Percentiles rank a stretch among this genome's conserved stretches.
These are phyloP conservation scores for Cyrtonyx montezumae DNA, from an alignment of 2,113 vertebrate species.

Conservation along the genomic window DNA sequence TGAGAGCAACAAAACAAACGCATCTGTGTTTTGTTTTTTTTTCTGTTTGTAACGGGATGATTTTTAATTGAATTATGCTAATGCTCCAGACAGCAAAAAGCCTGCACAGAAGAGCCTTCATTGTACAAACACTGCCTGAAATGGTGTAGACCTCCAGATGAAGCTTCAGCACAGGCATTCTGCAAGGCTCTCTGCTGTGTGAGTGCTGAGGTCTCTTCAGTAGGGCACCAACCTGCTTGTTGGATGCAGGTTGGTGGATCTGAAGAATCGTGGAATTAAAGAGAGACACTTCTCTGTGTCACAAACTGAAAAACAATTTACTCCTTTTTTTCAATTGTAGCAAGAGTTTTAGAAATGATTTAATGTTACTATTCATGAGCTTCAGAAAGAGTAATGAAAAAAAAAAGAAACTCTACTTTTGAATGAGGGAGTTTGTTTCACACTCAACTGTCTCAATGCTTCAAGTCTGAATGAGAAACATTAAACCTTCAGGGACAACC, in stretches of 20 bases:
- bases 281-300: background rate
- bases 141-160: background rate
- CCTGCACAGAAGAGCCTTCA: fast-evolving
- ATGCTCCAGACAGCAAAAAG: background rate
- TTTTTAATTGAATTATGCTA: background rate
- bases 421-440: background rate
- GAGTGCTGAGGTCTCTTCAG: background rate
- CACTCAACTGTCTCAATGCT: background rate
- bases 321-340: background rate
- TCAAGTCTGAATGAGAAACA: background rate
- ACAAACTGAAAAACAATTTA: background rate
- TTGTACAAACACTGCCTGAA: background rate
- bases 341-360: background rate
- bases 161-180: background rate
- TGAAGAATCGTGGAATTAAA: background rate
- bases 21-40: background rate
- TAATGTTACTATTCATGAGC: background rate
- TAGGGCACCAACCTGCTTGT: too few species aligned
- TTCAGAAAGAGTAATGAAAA: background rate
- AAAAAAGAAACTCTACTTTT: background rate
- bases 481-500: background rate
- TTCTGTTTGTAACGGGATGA: background rate
- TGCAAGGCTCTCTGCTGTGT: background rate
- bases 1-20: background rate
- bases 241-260: background rate